Evolutionary conservation across 2,113 vertebrate species (phyloP).

Genomic region (Illadopsis cleaveri): DNA sequence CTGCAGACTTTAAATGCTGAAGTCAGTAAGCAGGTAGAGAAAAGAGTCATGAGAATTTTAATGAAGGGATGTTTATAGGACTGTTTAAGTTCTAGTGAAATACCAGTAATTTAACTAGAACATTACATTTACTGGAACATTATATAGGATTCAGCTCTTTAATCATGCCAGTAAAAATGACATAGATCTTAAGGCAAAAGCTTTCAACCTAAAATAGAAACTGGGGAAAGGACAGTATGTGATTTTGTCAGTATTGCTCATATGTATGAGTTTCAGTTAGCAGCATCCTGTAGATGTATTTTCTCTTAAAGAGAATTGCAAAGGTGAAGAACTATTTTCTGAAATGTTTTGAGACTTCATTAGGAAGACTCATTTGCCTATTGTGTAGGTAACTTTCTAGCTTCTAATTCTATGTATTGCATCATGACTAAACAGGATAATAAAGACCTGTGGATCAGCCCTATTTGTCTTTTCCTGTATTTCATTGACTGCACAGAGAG

Average conservation of each 20-base stretch:
- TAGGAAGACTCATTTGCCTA: rapidly evolving
- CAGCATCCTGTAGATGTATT: not conserved
- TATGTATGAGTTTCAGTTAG: not conserved
- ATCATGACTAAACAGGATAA: not conserved
- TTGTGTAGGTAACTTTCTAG: not conserved
- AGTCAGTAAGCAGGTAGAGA: not conserved
- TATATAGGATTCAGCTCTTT: not conserved
- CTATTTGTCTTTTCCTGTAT: constrained; percentile 2
- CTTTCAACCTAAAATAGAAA: not conserved
- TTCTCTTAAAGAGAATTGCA: not conserved
- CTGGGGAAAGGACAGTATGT: not conserved
- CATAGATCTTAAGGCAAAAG: not conserved
- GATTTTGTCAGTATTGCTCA: not conserved
- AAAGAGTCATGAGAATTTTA: not conserved
- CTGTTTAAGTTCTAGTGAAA: not conserved
- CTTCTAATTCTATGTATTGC: not conserved
- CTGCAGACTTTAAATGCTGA: not conserved
- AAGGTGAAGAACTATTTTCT: not conserved
- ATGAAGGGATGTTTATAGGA: not conserved
- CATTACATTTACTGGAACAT: not conserved
- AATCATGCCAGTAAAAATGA: not conserved
- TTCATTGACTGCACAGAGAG: not conserved
- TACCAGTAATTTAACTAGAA: not conserved
- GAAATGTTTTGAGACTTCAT: not conserved
- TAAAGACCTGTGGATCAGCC: not conserved